Base-by-base conservation (phyloP, 1,140 invertebrate genomes). In the Pachypeltis micranthus region DNA sequence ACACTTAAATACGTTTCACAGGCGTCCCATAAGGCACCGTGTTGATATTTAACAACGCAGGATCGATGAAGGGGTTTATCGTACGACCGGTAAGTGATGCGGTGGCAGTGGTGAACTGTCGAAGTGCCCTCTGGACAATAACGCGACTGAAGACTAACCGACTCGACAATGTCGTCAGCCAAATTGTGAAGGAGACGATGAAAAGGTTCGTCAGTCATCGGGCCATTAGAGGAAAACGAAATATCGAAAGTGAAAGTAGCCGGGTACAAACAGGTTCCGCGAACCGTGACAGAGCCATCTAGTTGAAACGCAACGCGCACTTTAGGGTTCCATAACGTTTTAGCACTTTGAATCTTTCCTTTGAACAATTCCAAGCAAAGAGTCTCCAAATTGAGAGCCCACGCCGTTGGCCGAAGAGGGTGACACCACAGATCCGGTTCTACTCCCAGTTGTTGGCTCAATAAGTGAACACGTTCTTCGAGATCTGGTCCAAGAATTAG, bases 1-100 rank as follows among this genome's bases (percentile, higher is more conserved):
- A 39, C 34, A 10, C 34, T n/a, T 10, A 39, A n/a, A 39, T 39
- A 39, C n/a, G 7, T 39, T n/a, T 39, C 34, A n/a, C 34, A 39
- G 34, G 34, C 7, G 34, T 10, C 7, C 34, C 34, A n/a, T 7
- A 39, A 7, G 34, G 34, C 47, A 67, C 73, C 73, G 59, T 74
- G 63, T 67, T 79, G 77, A 47, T 77, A 67, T 63, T 74, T 62
- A 60, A 77, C 71, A 24, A 74, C 69, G 70, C 72, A 69, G 59
- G 71, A 67, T 63, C 73, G 69, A 63, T 72, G 67, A 24, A 79
- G 66, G 24, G 77, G 73, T 47, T 71, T 34, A 24, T 63, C 64
- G 29, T 70, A 68, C 24, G 76, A 76, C 63, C 70, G 71, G 62
- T 79, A 79, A 44, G 54, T 70, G 63, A 79, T 74, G 67, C 74